Conservation (phyloP, 1,140 invertebrate species). For the Ptiloglossa arizonensis region DNA sequence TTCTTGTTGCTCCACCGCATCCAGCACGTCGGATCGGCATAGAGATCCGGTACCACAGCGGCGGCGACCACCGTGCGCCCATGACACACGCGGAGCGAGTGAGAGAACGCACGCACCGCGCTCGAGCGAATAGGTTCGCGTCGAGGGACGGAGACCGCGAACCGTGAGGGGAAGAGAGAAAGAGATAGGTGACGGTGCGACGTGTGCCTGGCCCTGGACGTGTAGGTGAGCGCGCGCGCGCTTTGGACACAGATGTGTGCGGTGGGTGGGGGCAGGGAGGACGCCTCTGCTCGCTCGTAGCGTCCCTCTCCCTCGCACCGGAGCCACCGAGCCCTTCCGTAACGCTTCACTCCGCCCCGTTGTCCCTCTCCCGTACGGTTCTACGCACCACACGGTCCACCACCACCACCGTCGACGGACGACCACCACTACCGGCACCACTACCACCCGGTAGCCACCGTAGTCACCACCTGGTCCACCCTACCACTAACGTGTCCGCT, state of each 20-base stretch:
- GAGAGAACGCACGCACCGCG: constrained; percentile 67
- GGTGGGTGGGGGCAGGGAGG: constrained; percentile 49
- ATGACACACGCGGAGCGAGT: constrained; percentile 77
- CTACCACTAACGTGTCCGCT: constrained; percentile 27
- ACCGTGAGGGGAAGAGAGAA: constrained; percentile 23
- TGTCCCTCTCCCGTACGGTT: constrained; percentile 28
- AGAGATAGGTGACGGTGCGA: constrained; percentile 12
- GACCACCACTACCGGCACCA: constrained; percentile 38
- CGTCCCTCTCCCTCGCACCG: constrained; percentile 32
- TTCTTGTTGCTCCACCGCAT: constrained; percentile 23
- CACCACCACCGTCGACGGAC: constrained; percentile 31
- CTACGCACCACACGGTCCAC: constrained; percentile 22
- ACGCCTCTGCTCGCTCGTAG: neutral
- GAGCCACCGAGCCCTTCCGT: constrained; percentile 49
- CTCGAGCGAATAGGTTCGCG: constrained; percentile 63
- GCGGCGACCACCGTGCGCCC: constrained; percentile 72
- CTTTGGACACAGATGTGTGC: too few species aligned
- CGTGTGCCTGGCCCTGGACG: too few species aligned
- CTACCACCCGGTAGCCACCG: constrained; percentile 36
- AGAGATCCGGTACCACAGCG: constrained; percentile 63
- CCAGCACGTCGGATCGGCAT: constrained; percentile 62
- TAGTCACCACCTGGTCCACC: constrained; percentile 59
- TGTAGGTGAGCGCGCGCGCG: constrained; percentile 31
- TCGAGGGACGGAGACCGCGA: constrained; percentile 28
- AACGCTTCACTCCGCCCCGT: constrained; percentile 55